These are phyloP conservation scores for Chironomus tentans DNA, from an alignment of 2,888 invertebrate species.

Conservation along the genomic window DNA sequence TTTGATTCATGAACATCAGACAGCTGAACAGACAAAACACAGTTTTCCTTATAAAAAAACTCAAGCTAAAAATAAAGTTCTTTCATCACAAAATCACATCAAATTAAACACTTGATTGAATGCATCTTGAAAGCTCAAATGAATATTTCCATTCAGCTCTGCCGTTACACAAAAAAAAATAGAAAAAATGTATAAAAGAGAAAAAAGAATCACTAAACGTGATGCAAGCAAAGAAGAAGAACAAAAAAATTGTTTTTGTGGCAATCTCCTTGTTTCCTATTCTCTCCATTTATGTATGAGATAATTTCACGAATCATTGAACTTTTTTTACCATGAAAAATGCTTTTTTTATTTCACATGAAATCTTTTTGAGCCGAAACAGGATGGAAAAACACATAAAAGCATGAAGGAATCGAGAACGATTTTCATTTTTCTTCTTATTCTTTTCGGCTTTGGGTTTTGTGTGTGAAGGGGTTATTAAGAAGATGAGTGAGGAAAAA, in stretches of 20 bases:
- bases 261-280: background rate
- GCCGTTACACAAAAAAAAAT: background rate
- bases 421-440: background rate
- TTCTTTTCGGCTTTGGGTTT: background rate
- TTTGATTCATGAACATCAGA: no score
- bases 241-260: background rate
- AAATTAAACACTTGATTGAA: slow-evolving; percentile 19
- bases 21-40: no score
- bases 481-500: no score
- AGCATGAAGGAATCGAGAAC: background rate
- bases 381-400: background rate
- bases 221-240: background rate
- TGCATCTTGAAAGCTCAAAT: slow-evolving; percentile 15
- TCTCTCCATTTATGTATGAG: slow-evolving; percentile 4
- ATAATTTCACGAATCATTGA: slow-evolving; percentile 22
- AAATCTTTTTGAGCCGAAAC: background rate
- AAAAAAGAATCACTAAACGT: background rate
- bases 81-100: background rate
- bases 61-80: background rate
- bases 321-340: slow-evolving; percentile 1
- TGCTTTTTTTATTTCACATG: background rate
- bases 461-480: background rate
- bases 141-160: background rate
- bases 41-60: no score
- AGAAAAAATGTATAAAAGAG: no score